These are phyloP conservation scores for Oncorhynchus nerka DNA, from an alignment of 2,113 vertebrate genomes.

Conservation along the genomic window DNA sequence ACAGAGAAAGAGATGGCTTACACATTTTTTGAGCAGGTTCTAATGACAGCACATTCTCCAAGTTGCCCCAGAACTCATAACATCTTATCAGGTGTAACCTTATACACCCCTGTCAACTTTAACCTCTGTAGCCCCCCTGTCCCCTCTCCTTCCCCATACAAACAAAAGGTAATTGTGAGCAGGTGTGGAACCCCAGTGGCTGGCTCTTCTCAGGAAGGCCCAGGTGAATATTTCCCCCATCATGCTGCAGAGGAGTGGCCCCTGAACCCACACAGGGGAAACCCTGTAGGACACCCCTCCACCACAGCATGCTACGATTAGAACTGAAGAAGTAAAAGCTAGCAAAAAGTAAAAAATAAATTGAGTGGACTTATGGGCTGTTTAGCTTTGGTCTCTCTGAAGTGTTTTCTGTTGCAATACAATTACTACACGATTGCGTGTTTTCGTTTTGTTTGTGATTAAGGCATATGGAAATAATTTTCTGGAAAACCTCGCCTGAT, in stretches of 20 bases:
- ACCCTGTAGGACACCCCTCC: constrained; percentile 31
- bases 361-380: constrained; percentile 1
- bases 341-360: constrained; percentile 11
- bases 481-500: no score
- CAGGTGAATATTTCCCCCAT: constrained; percentile 53
- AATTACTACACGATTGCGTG: no score
- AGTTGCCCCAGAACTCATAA: constrained; percentile 69
- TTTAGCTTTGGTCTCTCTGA: no score
- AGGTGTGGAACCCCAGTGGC: constrained; percentile 61
- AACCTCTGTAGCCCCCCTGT: constrained; percentile 45
- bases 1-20: constrained; percentile 55
- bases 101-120: constrained; percentile 70
- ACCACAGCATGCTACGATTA: constrained; percentile 32
- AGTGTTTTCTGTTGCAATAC: no score
- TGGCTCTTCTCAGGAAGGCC: constrained; percentile 52
- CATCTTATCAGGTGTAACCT: constrained; percentile 79
- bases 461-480: no score
- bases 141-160: constrained; percentile 49
- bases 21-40: constrained; percentile 58
- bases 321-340: constrained; percentile 41
- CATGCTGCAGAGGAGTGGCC: constrained; percentile 29
- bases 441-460: no score
- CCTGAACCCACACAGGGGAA: constrained; percentile 39
- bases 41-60: constrained; percentile 61
- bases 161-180: constrained; percentile 77